These are phyloP conservation scores for Calliopum simillimum DNA, from an alignment of 2,888 invertebrate genomes.

Conservation along the genomic window DNA sequence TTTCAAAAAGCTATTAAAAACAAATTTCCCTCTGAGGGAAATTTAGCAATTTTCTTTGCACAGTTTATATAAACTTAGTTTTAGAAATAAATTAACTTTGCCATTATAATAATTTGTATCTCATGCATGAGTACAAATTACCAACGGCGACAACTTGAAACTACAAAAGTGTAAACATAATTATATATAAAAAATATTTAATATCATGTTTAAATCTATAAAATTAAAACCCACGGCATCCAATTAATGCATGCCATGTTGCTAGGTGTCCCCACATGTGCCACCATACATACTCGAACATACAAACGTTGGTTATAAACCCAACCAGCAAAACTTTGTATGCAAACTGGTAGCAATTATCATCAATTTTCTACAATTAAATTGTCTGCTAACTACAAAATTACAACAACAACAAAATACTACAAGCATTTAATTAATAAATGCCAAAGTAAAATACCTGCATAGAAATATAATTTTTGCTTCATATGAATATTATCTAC, in stretches of 20 bases:
- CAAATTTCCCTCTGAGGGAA: too few species aligned
- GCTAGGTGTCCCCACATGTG: background rate
- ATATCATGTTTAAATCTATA: constrained; percentile 7
- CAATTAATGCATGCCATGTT: constrained; percentile 7
- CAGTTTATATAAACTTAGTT: too few species aligned
- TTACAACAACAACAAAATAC: constrained; percentile 7
- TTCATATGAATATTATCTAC: background rate
- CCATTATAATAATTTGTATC: too few species aligned
- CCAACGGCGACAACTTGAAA: constrained; percentile 24
- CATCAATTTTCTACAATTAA: constrained; percentile 30
- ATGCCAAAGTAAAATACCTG: constrained; percentile 16
- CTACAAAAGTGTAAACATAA: background rate
- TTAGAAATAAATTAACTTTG: too few species aligned
- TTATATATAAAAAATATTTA: background rate
- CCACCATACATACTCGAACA: background rate
- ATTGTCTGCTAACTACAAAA: constrained; percentile 8
- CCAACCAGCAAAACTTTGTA: background rate
- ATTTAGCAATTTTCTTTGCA: too few species aligned
- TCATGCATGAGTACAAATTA: too few species aligned
- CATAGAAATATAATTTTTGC: background rate
- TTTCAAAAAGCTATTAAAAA: too few species aligned
- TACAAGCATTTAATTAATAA: constrained; percentile 18
- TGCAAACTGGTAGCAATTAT: constrained; percentile 23
- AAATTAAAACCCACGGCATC: background rate
- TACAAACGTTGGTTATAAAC: background rate